A percentile compares a stretch with the other conserved stretches of the same genome.
Conservation (phyloP, 2,797 vertebrate genomes). For the Sebastolobus alascanus region DNA sequence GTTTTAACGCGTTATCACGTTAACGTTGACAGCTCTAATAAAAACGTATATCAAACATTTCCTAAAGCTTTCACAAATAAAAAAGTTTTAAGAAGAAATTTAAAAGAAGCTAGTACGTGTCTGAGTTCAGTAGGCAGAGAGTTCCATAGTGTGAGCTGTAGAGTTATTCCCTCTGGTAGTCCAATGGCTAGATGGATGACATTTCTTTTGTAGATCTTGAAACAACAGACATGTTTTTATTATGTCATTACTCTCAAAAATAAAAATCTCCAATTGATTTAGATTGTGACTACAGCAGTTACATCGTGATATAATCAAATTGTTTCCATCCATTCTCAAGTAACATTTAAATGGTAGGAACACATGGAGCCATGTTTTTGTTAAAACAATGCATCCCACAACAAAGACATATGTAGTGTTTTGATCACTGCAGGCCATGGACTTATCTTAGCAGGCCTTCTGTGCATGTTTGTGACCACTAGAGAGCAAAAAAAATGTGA, state of each 20-base stretch:
- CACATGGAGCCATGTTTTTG: not conserved
- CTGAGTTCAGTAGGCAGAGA: not conserved
- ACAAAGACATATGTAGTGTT: not conserved
- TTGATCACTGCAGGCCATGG: not conserved
- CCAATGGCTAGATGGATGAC: no score
- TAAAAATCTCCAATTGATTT: not conserved
- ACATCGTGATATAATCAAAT: not conserved
- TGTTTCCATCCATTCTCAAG: not conserved
- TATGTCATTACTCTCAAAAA: no score
- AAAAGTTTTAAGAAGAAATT: not conserved
- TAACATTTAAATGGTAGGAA: not conserved
- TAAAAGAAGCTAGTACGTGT: no score
- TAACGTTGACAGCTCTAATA: no score
- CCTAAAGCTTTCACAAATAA: not conserved
- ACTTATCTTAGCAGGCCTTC: not conserved
- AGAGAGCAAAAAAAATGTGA: not conserved
- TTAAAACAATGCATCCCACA: not conserved
- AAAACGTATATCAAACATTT: no score
- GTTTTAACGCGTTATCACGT: no score
- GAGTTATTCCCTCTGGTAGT: not conserved
- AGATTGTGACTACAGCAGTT: not conserved
- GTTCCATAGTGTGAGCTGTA: not conserved
- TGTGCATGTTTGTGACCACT: conserved; percentile 6
- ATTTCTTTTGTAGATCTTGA: not conserved
- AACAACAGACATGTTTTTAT: not conserved